Evolutionary conservation across 2,113 vertebrate species (phyloP).

Genomic region (Natator depressus): DNA sequence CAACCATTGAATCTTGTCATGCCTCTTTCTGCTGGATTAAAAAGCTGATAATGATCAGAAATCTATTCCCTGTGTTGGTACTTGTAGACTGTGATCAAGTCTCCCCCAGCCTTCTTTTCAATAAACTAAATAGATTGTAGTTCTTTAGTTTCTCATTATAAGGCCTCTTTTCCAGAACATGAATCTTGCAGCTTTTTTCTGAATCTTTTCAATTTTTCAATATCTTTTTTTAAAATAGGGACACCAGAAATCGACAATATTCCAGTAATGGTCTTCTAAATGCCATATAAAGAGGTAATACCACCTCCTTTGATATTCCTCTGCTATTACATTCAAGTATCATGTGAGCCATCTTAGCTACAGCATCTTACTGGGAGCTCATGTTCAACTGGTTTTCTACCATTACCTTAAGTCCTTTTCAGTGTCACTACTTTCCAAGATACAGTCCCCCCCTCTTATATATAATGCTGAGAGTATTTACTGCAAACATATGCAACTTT

Average conservation of each 20-base stretch:
- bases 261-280: fast-evolving
- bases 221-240: neutral
- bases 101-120: neutral
- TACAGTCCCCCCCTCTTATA: neutral
- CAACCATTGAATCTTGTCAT: neutral
- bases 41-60: neutral
- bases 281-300: neutral
- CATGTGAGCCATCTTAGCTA: fast-evolving
- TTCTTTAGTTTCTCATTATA: neutral
- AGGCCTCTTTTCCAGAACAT: neutral
- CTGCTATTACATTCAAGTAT: fast-evolving
- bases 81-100: neutral
- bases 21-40: neutral
- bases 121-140: neutral
- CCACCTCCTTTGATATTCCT: neutral
- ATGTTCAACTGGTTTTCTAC: neutral
- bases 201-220: neutral
- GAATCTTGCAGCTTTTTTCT: neutral
- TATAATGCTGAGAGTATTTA: neutral
- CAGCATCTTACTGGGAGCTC: neutral
- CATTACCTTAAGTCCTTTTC: neutral
- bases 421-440: neutral
- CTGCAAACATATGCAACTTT: neutral
- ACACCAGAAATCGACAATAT: neutral
- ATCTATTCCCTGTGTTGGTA: neutral